Evolutionary conservation across 1,140 invertebrate genomes (phyloP), one percentile per base, ranked within the genome.

Genomic region (Brachionus paranguensis): DNA sequence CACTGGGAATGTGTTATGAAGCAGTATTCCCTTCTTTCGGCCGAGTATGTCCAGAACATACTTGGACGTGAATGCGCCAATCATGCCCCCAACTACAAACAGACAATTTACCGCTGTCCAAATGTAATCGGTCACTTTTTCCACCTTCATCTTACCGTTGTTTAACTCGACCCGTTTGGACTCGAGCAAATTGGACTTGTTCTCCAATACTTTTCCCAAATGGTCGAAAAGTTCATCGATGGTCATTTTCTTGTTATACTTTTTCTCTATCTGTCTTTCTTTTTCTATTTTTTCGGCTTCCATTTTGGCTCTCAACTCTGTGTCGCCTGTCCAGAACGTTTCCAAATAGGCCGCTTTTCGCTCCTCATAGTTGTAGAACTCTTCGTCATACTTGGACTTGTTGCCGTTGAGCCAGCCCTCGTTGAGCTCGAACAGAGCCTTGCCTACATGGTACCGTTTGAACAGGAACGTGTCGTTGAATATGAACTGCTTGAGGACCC

Each of bases 231-330:
- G 50, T 24, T 76, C 45, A 14, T 76, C 72, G 1, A 76, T 12
- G 17, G 43, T 76, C 72, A 84, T 60, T 3, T 27, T 45, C n/a
- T 43, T 65, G n/a, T 84, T 72, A 11, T 68, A 72, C 11, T 53
- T 72, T 64, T 60, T 2, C 17, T 43, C 10, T 12, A 72, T 47
- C 43, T 17, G 3, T 50, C 50, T 37, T 68, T 55, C 47, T 55
- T 43, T 37, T 72, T 87, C 93, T 92, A 92, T 88, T 93, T 93
- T 86, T 95, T 92, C 60, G 95, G 95, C 88, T 95, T 95, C 87
- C 96, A 94, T 89, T 96, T 95, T 93, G 94, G 94, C 90, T 95
- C 93, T 88, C 95, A 94, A 72, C 94, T 96, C 86, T 97, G 94
- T 86, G 97, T 93, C 88, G 97, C 92, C 91, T 93, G 93, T 87